Percentiles rank a stretch among this genome's conserved stretches.
phyloP scores from a whole-genome alignment of 2,888 invertebrate species.

The Eristalis tenax region DNA sequence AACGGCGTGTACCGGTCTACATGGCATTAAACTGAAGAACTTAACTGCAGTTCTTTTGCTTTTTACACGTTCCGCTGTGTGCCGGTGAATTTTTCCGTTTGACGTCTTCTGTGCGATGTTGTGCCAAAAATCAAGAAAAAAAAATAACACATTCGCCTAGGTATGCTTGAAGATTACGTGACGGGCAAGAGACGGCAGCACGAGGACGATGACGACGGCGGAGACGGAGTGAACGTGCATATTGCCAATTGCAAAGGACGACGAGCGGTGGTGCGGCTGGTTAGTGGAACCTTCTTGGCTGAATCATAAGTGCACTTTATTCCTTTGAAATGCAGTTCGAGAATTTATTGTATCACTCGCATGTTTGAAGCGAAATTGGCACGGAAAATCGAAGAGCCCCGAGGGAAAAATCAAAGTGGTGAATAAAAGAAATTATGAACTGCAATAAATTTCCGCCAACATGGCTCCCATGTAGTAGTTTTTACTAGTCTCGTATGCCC shows the following conservation, averaged over 20 bases:
- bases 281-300: constrained; percentile 28
- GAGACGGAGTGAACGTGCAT: neutral
- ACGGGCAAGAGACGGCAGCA: constrained; percentile 9
- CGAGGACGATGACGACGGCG: constrained; percentile 13
- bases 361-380: constrained; percentile 61
- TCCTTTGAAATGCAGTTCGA: constrained; percentile 49
- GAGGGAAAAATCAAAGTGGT: neutral
- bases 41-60: constrained; percentile 64
- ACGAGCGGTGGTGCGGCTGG: constrained; percentile 1
- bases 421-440: constrained; percentile 60
- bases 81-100: constrained; percentile 33
- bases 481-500: constrained; percentile 15
- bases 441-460: constrained; percentile 51
- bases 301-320: constrained; percentile 65
- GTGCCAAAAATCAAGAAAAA: constrained; percentile 54
- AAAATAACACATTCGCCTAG: neutral
- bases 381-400: constrained; percentile 13
- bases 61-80: constrained; percentile 49
- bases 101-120: constrained; percentile 55
- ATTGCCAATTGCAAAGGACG: constrained; percentile 32
- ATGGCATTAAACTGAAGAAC: constrained; percentile 55
- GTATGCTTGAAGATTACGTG: constrained; percentile 56
- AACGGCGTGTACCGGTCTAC: constrained; percentile 61
- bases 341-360: constrained; percentile 58
- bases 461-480: constrained; percentile 33